A percentile compares a stretch with the other conserved stretches of the same genome.
Evolutionary conservation across 2,113 vertebrate genomes (phyloP).

Genomic region (Gymnogyps californianus): DNA sequence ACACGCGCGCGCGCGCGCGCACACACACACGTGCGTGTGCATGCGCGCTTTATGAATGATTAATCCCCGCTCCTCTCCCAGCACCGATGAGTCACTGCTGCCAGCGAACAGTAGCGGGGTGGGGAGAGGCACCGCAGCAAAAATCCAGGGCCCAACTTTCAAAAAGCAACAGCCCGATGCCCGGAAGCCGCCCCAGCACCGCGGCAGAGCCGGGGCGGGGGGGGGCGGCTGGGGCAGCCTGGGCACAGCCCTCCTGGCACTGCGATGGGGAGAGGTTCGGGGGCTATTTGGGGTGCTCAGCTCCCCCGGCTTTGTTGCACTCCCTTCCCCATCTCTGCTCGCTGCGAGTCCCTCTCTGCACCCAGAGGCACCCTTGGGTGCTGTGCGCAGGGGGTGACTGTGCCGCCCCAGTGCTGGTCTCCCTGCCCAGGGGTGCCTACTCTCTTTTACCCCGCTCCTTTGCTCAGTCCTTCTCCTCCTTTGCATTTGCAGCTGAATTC

Average conservation of each 20-base stretch:
- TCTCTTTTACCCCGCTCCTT: background rate
- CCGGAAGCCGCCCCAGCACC: rapidly evolving
- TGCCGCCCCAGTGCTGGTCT: background rate
- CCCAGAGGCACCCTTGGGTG: background rate
- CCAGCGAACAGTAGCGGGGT: background rate
- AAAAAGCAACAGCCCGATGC: background rate
- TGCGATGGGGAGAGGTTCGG: rapidly evolving
- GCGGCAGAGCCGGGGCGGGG: background rate
- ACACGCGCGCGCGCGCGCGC: background rate
- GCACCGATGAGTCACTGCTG: background rate
- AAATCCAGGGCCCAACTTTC: background rate
- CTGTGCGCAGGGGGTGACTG: rapidly evolving
- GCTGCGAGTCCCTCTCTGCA: background rate
- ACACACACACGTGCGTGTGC: background rate
- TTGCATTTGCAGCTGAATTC: background rate
- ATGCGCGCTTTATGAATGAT: background rate
- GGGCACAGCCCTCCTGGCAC: background rate
- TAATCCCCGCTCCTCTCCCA: background rate
- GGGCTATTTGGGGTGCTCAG: background rate
- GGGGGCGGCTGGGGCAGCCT: background rate
- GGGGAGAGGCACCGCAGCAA: background rate
- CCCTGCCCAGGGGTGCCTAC: background rate
- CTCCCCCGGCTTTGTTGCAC: rapidly evolving
- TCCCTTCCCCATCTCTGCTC: background rate
- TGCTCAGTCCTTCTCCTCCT: background rate